These are phyloP conservation scores for Phymastichus coffea DNA, from an alignment of 1,140 invertebrate genomes.

Conservation along the genomic window DNA sequence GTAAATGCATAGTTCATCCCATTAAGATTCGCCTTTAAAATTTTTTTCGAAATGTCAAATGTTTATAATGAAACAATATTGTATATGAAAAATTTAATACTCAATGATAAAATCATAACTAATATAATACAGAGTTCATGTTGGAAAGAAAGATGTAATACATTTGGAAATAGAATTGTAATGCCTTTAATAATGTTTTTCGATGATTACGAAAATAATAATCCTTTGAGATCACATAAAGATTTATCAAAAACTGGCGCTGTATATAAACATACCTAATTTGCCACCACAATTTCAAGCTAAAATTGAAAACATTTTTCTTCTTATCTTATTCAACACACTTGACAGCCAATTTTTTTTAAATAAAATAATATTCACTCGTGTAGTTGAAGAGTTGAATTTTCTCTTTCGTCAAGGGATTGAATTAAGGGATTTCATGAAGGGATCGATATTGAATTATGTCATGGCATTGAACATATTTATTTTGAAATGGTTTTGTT, in stretches of 20 bases:
- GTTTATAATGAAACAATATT: background rate
- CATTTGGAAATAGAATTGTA: slow-evolving; percentile 2
- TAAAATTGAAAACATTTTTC: no score
- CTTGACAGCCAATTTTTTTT: slow-evolving; percentile 17
- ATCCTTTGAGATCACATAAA: slow-evolving; percentile 26
- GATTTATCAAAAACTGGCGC: slow-evolving; percentile 31
- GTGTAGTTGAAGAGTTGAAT: slow-evolving; percentile 36
- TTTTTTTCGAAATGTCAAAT: background rate
- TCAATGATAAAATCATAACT: background rate
- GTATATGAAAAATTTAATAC: background rate
- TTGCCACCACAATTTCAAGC: slow-evolving; percentile 27
- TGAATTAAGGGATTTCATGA: no score
- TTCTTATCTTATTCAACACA: slow-evolving; percentile 28
- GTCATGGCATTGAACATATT: slow-evolving; percentile 24
- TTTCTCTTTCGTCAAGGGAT: no score
- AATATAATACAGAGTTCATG: background rate
- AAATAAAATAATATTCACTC: slow-evolving; percentile 33
- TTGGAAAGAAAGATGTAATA: background rate
- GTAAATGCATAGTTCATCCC: no score
- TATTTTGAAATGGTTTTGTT: slow-evolving; percentile 37
- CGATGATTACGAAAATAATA: no score
- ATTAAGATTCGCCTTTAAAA: background rate
- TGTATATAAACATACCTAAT: slow-evolving; percentile 23
- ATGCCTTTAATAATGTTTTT: slow-evolving; percentile 14
- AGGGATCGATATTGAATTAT: slow-evolving; percentile 33